A percentile compares a stretch with the other conserved stretches of the same genome.
Evolutionary conservation across 2,888 invertebrate species (phyloP).

Genomic region (Carcina quercana): DNA sequence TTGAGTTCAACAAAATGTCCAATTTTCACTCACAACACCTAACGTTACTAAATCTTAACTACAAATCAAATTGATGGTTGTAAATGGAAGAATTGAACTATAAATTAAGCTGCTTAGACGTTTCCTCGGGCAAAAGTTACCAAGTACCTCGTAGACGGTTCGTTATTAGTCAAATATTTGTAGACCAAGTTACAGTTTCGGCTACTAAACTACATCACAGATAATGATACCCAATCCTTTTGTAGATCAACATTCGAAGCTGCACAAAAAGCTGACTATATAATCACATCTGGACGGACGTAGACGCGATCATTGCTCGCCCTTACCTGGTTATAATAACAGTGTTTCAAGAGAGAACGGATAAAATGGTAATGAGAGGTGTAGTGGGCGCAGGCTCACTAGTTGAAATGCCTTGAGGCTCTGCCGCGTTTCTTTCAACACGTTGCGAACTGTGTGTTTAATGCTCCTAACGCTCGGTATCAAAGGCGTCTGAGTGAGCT

Average conservation of each 20-base stretch:
- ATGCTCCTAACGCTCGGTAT: constrained; percentile 50
- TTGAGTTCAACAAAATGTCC: background rate
- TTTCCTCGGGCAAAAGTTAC: too few relatives aligned
- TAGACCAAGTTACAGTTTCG: background rate
- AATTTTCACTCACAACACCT: too few relatives aligned
- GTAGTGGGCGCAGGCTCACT: constrained; percentile 39
- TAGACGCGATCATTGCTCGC: constrained; percentile 59
- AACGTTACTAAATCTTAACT: too few relatives aligned
- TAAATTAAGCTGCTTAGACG: too few relatives aligned
- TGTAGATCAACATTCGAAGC: constrained; percentile 27
- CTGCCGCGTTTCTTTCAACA: constrained; percentile 64
- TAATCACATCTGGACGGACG: constrained; percentile 49
- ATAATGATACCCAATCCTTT: constrained; percentile 26
- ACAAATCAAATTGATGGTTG: too few relatives aligned
- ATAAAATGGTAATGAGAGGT: constrained; percentile 62
- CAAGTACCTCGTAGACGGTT: too few relatives aligned
- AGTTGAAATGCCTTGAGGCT: constrained; percentile 55
- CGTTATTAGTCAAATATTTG: background rate
- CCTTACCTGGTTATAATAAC: constrained; percentile 62
- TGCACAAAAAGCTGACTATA: constrained; percentile 45
- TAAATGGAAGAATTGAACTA: too few relatives aligned
- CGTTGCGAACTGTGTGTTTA: constrained; percentile 66
- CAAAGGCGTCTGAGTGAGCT: constrained; percentile 46
- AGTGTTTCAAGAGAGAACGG: constrained; percentile 51
- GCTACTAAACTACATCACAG: constrained; percentile 1